Conservation (phyloP, 2,797 vertebrate genomes). For the Acipenser transmontanus region DNA sequence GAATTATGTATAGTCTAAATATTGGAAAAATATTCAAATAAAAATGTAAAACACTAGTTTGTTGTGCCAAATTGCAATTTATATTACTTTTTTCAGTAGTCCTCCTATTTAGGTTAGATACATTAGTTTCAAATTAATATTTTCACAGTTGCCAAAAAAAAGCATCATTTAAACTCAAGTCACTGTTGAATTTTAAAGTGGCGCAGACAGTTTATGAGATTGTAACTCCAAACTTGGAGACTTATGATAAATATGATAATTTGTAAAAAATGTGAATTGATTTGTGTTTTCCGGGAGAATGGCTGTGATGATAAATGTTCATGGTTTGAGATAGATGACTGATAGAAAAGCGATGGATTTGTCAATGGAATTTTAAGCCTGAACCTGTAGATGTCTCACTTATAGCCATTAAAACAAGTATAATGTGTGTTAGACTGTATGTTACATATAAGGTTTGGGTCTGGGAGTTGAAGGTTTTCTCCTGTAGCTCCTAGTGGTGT, state of each 20-base stretch:
- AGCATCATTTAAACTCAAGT: not conserved
- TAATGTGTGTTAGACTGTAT: too few relatives aligned
- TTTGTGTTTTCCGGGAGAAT: constrained; percentile 78
- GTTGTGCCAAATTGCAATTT: too few relatives aligned
- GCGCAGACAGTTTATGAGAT: constrained; percentile 65
- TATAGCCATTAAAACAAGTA: not conserved
- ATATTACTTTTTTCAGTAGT: too few relatives aligned
- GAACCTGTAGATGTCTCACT: constrained; percentile 60
- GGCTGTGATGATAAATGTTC: constrained; percentile 75
- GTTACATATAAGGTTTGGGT: too few relatives aligned
- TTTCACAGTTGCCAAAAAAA: not conserved
- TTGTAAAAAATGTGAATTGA: constrained; percentile 80
- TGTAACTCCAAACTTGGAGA: constrained; percentile 70
- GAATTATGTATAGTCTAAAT: too few relatives aligned
- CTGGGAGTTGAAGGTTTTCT: too few relatives aligned
- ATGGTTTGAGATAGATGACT: constrained; percentile 73
- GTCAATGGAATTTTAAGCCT: constrained; percentile 71
- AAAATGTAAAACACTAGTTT: too few relatives aligned
- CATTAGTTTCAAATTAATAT: too few relatives aligned
- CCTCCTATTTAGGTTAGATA: too few relatives aligned
- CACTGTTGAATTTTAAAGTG: constrained; percentile 31
- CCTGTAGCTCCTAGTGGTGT: too few relatives aligned
- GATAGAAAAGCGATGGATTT: constrained; percentile 75
- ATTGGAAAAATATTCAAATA: too few relatives aligned
- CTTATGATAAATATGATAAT: constrained; percentile 79